A percentile compares a stretch with the other conserved stretches of the same genome.
Conservation (phyloP, 2,888 invertebrate species). For the Leuctra nigra region DNA sequence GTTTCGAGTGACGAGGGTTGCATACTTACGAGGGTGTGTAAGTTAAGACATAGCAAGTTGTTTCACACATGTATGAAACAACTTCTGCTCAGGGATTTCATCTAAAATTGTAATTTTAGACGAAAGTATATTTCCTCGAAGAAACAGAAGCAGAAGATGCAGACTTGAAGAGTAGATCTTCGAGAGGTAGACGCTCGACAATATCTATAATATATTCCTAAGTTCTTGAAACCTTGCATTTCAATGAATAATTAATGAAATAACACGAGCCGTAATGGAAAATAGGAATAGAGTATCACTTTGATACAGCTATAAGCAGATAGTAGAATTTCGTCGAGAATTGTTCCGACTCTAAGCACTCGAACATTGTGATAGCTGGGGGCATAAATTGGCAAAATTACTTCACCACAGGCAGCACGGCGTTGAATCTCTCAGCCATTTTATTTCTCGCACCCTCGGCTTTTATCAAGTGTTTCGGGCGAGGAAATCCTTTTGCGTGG, state of each 20-base stretch:
- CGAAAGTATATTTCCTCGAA: background rate
- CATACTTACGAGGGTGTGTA: background rate
- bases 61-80: background rate
- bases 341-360: background rate
- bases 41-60: background rate
- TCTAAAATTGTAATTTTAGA: background rate
- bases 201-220: background rate
- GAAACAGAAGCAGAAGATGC: background rate
- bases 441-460: constrained; percentile 17
- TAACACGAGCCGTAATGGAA: background rate
- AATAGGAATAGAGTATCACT: constrained; percentile 1
- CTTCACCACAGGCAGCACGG: constrained; percentile 3
- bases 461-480: constrained; percentile 10
- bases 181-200: no score
- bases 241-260: constrained; percentile 1
- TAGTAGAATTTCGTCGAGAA: background rate
- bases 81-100: background rate
- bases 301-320: background rate
- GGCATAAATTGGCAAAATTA: constrained; percentile 17
- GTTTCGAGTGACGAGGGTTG: background rate
- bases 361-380: constrained; percentile 2
- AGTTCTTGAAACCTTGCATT: background rate
- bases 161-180: no score
- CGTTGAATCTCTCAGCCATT: background rate
- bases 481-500: constrained; percentile 14